Evolutionary conservation across 2,888 invertebrate genomes (phyloP), one percentile per base, ranked within the genome.

Genomic region (Dorcus hopei): DNA sequence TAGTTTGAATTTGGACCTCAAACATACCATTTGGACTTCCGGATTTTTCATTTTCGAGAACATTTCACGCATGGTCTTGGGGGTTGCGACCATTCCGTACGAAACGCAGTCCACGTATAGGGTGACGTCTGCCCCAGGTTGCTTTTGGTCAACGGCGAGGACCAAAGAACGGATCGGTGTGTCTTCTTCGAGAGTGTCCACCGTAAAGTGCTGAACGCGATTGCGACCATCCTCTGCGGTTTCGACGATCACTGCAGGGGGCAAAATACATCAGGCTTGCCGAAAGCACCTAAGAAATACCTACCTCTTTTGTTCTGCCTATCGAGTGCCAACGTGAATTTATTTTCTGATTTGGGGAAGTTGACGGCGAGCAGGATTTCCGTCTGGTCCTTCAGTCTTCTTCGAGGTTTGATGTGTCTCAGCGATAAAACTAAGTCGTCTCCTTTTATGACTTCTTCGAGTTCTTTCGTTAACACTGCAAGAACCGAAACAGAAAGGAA

Each of bases 41-140:
- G 80, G 80, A 66, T 77, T 79, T 14, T 77, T 78, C 79, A 85
- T 80, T 67, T 83, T 79, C 51, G 79, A 76, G 67, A 83, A 79
- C 76, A 86, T 81, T 63, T 87, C 84, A 62, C 83, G 81, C 72
- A 83, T 80, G 49, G 81, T 77, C 65, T 81, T 81, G 5, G 84
- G 81, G 70, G 86, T 82, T 7, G 82, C 77, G 23, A 89, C 83
- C 76, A 83, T 83, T 41, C 88, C 89, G 59, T 87, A 82, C 1
- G 83, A 79, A 26, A 80, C 80, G 71, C 90, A 90, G 66, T 88
- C 87, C 3, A 86, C 81, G 66, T 85, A 85, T 33, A 91, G 76
- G 65, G 85, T 84, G 16, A 88, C 82, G 63, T 82, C 82, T 2
- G 83, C 83, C 1, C 83, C 80, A 0, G 85, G 83, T 61, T 82